A percentile compares a stretch with the other conserved stretches of the same genome.
phyloP scores from a whole-genome alignment of 2,888 invertebrate genomes.

The Hyalella azteca region DNA sequence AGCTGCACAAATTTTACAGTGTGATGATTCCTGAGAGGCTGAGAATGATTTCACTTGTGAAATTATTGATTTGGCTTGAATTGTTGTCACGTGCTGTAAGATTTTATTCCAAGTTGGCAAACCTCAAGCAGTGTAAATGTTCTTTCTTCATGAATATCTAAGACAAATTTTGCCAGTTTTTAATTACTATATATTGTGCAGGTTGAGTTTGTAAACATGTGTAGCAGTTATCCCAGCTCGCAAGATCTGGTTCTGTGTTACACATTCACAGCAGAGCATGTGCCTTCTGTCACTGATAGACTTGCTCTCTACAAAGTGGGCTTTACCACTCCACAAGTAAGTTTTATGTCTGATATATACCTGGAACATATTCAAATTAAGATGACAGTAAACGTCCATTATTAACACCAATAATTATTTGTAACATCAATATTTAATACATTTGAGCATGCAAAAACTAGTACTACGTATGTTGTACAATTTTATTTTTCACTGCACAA shows the following conservation, averaged over 20 bases:
- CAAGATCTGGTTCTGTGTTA: neutral
- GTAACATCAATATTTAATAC: neutral
- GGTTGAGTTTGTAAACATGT: constrained; percentile 27
- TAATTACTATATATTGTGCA: neutral
- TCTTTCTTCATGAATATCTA: too few species aligned
- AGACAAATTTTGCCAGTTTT: too few species aligned
- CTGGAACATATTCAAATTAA: too few species aligned
- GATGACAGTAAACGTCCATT: neutral
- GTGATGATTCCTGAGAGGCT: too few species aligned
- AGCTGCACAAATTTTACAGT: too few species aligned
- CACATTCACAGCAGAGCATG: neutral
- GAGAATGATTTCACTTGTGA: too few species aligned
- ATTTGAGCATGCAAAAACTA: neutral
- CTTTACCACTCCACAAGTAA: constrained; percentile 42
- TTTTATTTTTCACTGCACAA: neutral
- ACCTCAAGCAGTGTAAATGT: too few species aligned
- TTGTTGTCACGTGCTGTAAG: too few species aligned
- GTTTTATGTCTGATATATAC: neutral
- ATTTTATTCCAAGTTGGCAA: too few species aligned
- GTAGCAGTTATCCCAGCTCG: constrained; percentile 10
- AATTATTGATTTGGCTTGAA: too few species aligned
- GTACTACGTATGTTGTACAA: neutral
- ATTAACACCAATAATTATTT: neutral
- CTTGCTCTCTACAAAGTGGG: constrained; percentile 53
- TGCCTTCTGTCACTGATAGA: constrained; percentile 41